Evolutionary conservation across 2,888 invertebrate species (phyloP).

Genomic region (Phytoseiulus persimilis): DNA sequence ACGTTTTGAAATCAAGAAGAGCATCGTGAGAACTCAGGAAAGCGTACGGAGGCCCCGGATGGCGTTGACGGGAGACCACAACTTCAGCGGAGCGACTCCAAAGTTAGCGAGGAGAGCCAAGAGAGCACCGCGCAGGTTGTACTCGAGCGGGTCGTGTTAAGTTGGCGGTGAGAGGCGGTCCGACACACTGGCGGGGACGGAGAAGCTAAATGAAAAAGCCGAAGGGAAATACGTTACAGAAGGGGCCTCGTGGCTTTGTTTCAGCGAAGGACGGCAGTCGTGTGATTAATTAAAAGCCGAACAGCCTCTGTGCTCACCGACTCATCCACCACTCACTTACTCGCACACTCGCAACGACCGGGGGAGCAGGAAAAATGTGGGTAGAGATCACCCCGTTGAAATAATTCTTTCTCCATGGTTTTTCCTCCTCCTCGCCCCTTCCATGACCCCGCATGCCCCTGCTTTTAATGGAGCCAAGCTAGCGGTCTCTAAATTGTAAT

Average conservation of each 20-base stretch:
- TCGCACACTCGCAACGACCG: neutral
- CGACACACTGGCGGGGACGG: neutral
- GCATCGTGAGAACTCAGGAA: too few species aligned
- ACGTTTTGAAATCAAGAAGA: too few species aligned
- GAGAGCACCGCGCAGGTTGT: neutral
- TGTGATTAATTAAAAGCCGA: neutral
- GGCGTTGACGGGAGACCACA: too few species aligned
- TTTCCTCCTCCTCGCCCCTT: neutral
- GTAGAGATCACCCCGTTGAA: neutral
- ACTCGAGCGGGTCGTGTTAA: neutral
- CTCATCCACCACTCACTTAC: neutral
- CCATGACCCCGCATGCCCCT: neutral
- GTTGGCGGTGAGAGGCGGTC: neutral
- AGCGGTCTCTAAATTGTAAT: too few species aligned
- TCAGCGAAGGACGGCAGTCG: neutral
- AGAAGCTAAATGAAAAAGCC: neutral
- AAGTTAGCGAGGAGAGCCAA: neutral
- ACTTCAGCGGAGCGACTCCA: too few species aligned
- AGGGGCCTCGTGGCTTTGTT: neutral
- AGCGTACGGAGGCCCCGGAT: too few species aligned
- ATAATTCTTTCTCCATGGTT: neutral
- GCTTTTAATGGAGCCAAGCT: neutral
- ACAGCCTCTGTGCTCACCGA: neutral
- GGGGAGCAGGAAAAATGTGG: neutral
- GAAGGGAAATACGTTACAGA: neutral